Evolutionary conservation across 1,140 invertebrate genomes (phyloP).

Genomic region (Drosophila willistoni): DNA sequence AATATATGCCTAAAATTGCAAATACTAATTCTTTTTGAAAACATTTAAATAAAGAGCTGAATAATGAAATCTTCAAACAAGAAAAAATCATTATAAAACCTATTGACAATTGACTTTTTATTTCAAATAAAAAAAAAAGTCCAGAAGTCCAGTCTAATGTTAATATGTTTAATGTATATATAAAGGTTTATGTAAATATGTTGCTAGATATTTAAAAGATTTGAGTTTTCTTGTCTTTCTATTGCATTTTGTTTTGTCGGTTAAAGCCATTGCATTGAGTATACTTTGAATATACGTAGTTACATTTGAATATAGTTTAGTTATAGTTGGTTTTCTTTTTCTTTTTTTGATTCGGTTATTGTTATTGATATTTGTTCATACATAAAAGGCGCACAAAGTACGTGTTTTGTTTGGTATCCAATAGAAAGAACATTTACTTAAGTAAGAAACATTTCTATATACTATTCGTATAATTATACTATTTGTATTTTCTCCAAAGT

Average conservation of each 20-base stretch:
- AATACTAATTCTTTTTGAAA: no score
- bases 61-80: neutral
- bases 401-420: neutral
- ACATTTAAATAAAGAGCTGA: neutral
- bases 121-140: no score
- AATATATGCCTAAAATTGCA: no score
- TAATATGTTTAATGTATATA: neutral
- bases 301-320: neutral
- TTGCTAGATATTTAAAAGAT: conserved; percentile 27
- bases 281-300: conserved; percentile 59
- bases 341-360: neutral
- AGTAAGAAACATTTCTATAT: neutral
- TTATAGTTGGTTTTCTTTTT: conserved; percentile 14
- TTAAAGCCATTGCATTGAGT: conserved; percentile 39
- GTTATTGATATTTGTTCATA: conserved; percentile 16
- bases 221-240: conserved; percentile 11
- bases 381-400: conserved; percentile 4
- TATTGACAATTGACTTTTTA: neutral
- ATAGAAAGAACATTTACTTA: conserved; percentile 5
- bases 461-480: conserved; percentile 2
- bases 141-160: neutral
- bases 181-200: conserved; percentile 15
- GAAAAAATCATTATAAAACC: neutral
- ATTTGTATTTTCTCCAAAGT: neutral
- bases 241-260: conserved; percentile 8